These are phyloP conservation scores for Drosophila sechellia DNA, from an alignment of 1,140 invertebrate species.

Conservation along the genomic window DNA sequence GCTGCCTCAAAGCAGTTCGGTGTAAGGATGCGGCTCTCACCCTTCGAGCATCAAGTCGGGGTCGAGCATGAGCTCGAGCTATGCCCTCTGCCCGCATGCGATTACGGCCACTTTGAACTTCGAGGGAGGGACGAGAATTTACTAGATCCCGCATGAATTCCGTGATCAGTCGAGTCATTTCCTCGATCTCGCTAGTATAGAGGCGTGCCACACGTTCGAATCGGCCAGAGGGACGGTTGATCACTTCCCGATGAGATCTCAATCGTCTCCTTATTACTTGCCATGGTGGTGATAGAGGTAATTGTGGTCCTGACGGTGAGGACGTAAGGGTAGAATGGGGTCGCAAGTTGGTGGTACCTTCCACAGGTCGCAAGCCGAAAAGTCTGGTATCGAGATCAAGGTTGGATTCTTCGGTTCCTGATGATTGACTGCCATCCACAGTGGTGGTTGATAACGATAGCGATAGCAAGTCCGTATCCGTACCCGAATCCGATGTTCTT, in stretches of 20 bases:
- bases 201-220: not conserved
- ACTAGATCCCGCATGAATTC: not conserved
- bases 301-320: slow-evolving; percentile 2
- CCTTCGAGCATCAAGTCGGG: not conserved
- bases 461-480: not conserved
- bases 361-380: slow-evolving; percentile 25
- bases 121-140: too few relatives aligned
- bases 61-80: not conserved
- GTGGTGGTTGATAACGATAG: slow-evolving; percentile 13
- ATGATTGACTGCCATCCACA: slow-evolving; percentile 2
- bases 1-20: not conserved
- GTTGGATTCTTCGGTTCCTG: not conserved
- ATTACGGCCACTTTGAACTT: not conserved
- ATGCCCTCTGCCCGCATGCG: not conserved
- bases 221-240: too few relatives aligned
- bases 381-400: not conserved
- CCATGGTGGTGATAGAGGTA: not conserved
- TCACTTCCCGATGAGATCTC: not conserved
- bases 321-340: not conserved
- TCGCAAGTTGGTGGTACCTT: slow-evolving; percentile 33
- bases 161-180: not conserved
- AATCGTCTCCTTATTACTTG: too few relatives aligned
- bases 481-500: not conserved
- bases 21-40: not conserved
- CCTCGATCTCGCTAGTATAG: not conserved